Percentiles rank a stretch among this genome's conserved stretches.
Evolutionary conservation across 2,113 vertebrate species (phyloP).

Genomic region (Craseonycteris thonglongyai): DNA sequence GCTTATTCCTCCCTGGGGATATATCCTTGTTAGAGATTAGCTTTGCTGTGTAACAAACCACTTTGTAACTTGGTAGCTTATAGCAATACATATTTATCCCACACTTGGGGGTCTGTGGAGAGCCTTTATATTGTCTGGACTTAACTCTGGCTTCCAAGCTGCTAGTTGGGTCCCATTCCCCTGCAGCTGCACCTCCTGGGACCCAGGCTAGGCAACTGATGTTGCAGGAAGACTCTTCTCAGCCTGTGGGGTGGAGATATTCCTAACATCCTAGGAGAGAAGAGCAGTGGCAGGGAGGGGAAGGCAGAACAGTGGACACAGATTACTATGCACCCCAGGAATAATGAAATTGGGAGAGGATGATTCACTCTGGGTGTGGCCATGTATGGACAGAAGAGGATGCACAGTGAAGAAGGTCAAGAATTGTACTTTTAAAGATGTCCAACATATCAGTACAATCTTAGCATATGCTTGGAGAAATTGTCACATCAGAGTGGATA

Average conservation of each 20-base stretch:
- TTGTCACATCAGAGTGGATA: background rate
- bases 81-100: background rate
- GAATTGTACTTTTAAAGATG: background rate
- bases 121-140: background rate
- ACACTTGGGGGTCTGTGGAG: background rate
- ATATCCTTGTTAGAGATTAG: background rate
- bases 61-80: background rate
- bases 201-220: background rate
- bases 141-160: background rate
- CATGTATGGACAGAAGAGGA: background rate
- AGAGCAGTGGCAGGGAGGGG: background rate
- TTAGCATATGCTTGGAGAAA: background rate
- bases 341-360: background rate
- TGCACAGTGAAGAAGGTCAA: background rate
- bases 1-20: background rate
- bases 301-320: background rate
- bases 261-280: background rate
- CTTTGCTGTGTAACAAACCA: background rate
- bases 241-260: background rate
- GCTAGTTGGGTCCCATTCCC: background rate
- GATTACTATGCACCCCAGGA: accelerated
- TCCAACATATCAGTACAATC: background rate
- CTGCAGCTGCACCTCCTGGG: background rate
- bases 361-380: accelerated
- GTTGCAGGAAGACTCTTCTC: background rate